A percentile compares a stretch with the other conserved stretches of the same genome.
phyloP scores from a whole-genome alignment of 2,888 invertebrate species.

The Sinopyrophorus schimmeli region DNA sequence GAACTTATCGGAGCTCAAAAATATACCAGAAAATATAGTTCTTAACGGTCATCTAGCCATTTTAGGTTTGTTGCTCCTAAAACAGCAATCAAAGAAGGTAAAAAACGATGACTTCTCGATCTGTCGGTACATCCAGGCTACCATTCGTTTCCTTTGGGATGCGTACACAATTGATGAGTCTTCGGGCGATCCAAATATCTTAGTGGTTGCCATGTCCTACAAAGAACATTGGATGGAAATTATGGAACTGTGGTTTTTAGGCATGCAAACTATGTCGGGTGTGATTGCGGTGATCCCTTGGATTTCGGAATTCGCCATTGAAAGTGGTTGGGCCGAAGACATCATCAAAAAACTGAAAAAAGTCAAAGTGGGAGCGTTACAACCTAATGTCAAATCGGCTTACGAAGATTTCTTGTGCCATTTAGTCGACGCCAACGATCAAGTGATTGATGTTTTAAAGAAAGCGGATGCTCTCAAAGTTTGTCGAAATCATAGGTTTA shows the following conservation, averaged over 20 bases:
- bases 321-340: slow-evolving; percentile 92
- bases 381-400: slow-evolving; percentile 83
- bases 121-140: slow-evolving; percentile 85
- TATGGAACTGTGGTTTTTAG: slow-evolving; percentile 90
- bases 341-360: slow-evolving; percentile 80
- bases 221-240: slow-evolving; percentile 89
- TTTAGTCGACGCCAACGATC: slow-evolving; percentile 76
- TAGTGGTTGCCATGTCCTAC: slow-evolving; percentile 84
- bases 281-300: slow-evolving; percentile 81
- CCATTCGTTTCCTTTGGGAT: slow-evolving; percentile 90
- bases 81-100: slow-evolving; percentile 79
- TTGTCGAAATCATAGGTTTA: slow-evolving; percentile 84
- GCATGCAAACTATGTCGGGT: slow-evolving; percentile 89
- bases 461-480: slow-evolving; percentile 81
- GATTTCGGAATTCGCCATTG: slow-evolving; percentile 88
- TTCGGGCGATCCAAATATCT: slow-evolving; percentile 76
- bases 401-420: slow-evolving; percentile 89
- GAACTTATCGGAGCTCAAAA: slow-evolving; percentile 81
- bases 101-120: slow-evolving; percentile 89
- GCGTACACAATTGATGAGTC: slow-evolving; percentile 89
- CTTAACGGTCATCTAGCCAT: slow-evolving; percentile 84
- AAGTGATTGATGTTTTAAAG: slow-evolving; percentile 74
- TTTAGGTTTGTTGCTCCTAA: slow-evolving; percentile 78
- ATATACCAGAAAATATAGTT: slow-evolving; percentile 80
- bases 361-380: slow-evolving; percentile 80